These are phyloP conservation scores for Riparia riparia DNA, from an alignment of 2,113 vertebrate genomes.

Conservation along the genomic window DNA sequence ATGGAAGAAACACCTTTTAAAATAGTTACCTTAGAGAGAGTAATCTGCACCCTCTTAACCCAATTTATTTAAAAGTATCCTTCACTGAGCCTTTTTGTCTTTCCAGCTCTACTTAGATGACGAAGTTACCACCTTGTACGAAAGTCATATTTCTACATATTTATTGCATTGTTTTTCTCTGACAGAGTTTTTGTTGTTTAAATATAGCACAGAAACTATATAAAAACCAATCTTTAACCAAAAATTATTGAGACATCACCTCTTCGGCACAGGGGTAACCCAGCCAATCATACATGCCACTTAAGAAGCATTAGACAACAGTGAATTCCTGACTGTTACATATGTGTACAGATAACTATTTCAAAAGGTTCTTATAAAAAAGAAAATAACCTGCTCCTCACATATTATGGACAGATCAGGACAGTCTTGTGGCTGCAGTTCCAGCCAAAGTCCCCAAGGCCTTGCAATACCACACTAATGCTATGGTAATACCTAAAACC, in stretches of 20 bases:
- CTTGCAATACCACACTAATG: not conserved
- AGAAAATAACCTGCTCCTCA: not conserved
- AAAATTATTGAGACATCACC: not conserved
- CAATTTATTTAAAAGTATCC: slow-evolving; percentile 44
- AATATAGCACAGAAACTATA: not conserved
- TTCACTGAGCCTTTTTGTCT: slow-evolving; percentile 35
- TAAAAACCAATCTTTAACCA: not conserved
- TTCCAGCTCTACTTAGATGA: slow-evolving; percentile 1
- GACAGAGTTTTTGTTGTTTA: not conserved
- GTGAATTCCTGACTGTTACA: not conserved
- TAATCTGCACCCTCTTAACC: slow-evolving; percentile 53
- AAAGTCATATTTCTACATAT: not conserved
- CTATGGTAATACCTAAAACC: not conserved
- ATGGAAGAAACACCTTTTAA: slow-evolving; percentile 4
- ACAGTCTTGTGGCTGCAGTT: not conserved
- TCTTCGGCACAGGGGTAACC: not conserved
- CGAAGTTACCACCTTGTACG: not conserved
- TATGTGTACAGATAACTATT: not conserved
- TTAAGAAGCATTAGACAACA: slow-evolving; percentile 16
- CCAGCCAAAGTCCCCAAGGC: not conserved
- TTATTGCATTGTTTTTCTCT: not conserved
- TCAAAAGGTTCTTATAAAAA: not conserved
- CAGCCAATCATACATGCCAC: not conserved
- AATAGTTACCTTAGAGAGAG: slow-evolving; percentile 26
- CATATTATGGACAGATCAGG: not conserved